Base-by-base conservation (phyloP, 2,113 vertebrate species). In the Siniperca knerii region DNA sequence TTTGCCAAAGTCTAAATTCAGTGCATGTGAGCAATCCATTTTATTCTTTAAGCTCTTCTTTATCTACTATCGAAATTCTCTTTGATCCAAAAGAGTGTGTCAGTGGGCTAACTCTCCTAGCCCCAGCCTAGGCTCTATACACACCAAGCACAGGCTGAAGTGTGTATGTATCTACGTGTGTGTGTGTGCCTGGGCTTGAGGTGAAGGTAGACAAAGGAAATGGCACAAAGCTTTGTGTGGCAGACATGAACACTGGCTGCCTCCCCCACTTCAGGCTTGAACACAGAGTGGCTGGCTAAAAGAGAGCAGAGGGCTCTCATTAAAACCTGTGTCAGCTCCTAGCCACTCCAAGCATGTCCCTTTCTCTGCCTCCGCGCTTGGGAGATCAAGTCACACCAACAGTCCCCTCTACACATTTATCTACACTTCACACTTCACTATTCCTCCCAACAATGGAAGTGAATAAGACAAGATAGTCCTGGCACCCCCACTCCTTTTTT, bases 1-100 rank as follows among this genome's bases (percentile, higher is more conserved):
- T 91, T 86, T 87, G 61, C 69, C 67, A 75, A 60, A 73, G 84
- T 84, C 81, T 86, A 72, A 89, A 81, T 76, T 80, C 69, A 88
- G 75, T 29, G 44, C 46, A 60, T 76, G 62, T 77, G 65, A 89
- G 42, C 80, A 58, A 62, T 71, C 64, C 20, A 48, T 87, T 85
- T 84, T 37, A 46, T 66, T 79, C 75, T 57, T 58, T 44, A 23
- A 50, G 46, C 62, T 58, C 18, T 54, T 52, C 55, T 89, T 67
- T 72, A 75, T 82, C 71, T 84, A 44, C 61, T 61, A 55, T 16
- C 25, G 37, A 69, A 57, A 69, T 76, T 83, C 37, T 40, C 82
- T 80, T 89, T 89, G 89, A 92, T 85, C 74, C 60, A 65, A 61
- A 50, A 79, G 66, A 57, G 75, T 66, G 48, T 54, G 66, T 72